Evolutionary conservation across 2,888 invertebrate genomes (phyloP).

Genomic region (Tetranychus truncatus): DNA sequence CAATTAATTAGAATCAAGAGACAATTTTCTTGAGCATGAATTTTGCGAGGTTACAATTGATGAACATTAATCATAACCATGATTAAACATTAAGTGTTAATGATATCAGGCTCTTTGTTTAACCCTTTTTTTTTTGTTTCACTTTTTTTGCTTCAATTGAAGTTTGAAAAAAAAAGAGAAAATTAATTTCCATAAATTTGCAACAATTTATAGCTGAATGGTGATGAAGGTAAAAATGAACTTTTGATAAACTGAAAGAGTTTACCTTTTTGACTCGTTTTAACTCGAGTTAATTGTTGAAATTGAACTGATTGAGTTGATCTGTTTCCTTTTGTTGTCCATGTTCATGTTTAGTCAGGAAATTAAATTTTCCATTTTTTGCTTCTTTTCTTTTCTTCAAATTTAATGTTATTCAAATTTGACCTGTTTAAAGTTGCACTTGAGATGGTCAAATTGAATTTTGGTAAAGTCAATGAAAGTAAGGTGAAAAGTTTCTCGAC

Average conservation of each 20-base stretch:
- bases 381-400: neutral
- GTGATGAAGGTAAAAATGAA: neutral
- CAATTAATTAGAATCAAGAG: too few relatives aligned
- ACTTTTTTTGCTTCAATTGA: too few relatives aligned
- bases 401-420: neutral
- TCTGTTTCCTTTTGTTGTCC: neutral
- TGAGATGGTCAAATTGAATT: neutral
- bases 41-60: too few relatives aligned
- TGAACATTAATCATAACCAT: too few relatives aligned
- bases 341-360: neutral
- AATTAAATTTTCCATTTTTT: neutral
- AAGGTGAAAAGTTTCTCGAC: neutral
- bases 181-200: neutral
- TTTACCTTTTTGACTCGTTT: too few relatives aligned
- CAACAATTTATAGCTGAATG: neutral
- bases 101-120: too few relatives aligned
- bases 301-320: neutral
- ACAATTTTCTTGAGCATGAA: too few relatives aligned
- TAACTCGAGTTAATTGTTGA: too few relatives aligned
- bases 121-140: too few relatives aligned
- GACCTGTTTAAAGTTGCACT: neutral
- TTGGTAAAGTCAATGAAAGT: neutral
- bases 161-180: neutral
- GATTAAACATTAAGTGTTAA: too few relatives aligned
- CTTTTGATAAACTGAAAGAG: neutral